Evolutionary conservation across 2,797 vertebrate species (phyloP).

Genomic region (Propithecus perrieri): DNA sequence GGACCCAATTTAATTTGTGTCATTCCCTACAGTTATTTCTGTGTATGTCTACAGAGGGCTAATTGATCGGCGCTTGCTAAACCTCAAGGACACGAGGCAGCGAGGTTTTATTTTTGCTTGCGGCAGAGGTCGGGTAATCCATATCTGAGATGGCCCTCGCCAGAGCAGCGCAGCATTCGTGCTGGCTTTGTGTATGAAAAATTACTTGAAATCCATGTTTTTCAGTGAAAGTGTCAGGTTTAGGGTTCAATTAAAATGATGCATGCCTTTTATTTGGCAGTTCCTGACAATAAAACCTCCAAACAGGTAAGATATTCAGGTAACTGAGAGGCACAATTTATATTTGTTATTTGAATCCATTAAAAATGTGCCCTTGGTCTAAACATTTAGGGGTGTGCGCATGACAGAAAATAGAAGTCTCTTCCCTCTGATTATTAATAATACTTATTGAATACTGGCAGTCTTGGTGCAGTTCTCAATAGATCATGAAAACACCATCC

Average conservation of each 20-base stretch:
- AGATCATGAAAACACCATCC: background rate
- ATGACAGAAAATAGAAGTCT: background rate
- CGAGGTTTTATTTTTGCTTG: background rate
- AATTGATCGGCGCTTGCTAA: conserved; percentile 69
- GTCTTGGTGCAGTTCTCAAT: background rate
- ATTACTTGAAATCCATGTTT: conserved; percentile 55
- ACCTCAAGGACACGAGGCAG: conserved; percentile 32
- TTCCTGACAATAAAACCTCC: conserved; percentile 45
- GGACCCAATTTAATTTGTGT: conserved; percentile 47
- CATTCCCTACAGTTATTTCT: conserved; percentile 59
- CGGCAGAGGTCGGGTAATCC: background rate
- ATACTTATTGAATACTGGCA: background rate
- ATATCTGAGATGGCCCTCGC: background rate
- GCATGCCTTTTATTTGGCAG: conserved; percentile 30
- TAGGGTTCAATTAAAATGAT: conserved; percentile 71
- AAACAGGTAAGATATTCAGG: conserved; percentile 33
- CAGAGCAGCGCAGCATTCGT: background rate
- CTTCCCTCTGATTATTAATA: background rate
- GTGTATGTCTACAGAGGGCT: background rate
- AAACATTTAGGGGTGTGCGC: background rate
- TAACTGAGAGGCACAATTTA: background rate
- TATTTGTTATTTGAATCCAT: conserved; percentile 40
- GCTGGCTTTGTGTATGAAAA: conserved; percentile 13
- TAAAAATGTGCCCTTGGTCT: conserved; percentile 21
- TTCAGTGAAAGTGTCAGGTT: conserved; percentile 46